Evolutionary conservation across 2,888 invertebrate species (phyloP).

Genomic region (Apotomis turbidana): DNA sequence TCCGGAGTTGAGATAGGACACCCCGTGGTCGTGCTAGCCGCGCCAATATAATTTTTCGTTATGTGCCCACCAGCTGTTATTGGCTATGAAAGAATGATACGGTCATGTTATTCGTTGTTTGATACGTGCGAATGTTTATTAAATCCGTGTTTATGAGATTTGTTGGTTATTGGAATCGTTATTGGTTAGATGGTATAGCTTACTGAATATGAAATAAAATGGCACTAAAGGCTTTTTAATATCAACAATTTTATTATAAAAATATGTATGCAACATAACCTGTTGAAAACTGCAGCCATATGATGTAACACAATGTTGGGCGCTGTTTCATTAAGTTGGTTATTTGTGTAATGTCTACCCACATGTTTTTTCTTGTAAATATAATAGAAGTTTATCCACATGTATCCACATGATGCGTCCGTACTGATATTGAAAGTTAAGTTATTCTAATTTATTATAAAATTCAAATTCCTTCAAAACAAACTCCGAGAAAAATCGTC

Average conservation of each 20-base stretch:
- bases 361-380: neutral
- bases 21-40: slow-evolving; percentile 22
- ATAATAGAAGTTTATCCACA: neutral
- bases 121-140: slow-evolving; percentile 38
- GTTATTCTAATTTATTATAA: neutral
- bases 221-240: no score
- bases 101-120: slow-evolving; percentile 32
- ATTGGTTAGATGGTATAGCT: neutral
- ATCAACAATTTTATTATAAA: no score
- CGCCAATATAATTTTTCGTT: slow-evolving; percentile 25
- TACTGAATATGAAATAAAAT: no score
- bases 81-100: slow-evolving; percentile 49
- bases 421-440: neutral
- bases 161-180: neutral
- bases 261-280: no score
- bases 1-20: neutral
- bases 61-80: slow-evolving; percentile 44
- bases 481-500: neutral
- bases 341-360: no score
- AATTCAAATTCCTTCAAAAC: neutral
- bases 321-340: no score
- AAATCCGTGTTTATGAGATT: slow-evolving; percentile 8
- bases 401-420: no score
- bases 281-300: no score
- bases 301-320: no score